A percentile compares a stretch with the other conserved stretches of the same genome.
phyloP scores from a whole-genome alignment of 2,113 vertebrate species.

The Rhinolophus sinicus region DNA sequence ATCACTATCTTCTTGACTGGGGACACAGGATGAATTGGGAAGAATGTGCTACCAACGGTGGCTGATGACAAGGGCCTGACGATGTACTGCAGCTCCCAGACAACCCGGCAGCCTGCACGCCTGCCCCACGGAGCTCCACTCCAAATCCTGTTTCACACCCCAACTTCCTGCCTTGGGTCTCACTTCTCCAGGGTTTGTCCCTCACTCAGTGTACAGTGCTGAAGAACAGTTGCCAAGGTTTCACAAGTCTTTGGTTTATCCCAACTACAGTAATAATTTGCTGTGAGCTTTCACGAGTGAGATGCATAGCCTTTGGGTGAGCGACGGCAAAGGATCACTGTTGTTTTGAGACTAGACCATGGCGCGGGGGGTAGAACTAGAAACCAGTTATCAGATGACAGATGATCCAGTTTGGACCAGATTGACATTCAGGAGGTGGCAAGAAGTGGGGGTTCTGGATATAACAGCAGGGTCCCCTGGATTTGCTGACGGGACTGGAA shows the following conservation, averaged over 20 bases:
- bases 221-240: not conserved
- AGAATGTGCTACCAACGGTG: not conserved
- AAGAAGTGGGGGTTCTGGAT: not conserved
- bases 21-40: not conserved
- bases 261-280: not conserved
- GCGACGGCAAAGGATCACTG: not conserved
- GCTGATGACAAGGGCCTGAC: not conserved
- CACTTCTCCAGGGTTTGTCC: not conserved
- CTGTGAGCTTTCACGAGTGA: not conserved
- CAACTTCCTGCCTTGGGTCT: not conserved
- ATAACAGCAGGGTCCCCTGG: accelerated
- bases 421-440: too few relatives aligned
- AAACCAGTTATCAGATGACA: not conserved
- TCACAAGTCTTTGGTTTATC: not conserved
- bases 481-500: not conserved
- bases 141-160: not conserved
- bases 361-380: accelerated
- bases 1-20: not conserved
- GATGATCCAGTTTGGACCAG: not conserved
- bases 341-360: not conserved
- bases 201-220: too few relatives aligned
- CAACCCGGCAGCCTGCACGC: not conserved
- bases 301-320: not conserved
- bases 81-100: too few relatives aligned
- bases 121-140: accelerated